Percentiles rank a stretch among this genome's conserved stretches.
These are phyloP conservation scores for Orthonyx spaldingii DNA, from an alignment of 2,113 vertebrate genomes.

Conservation along the genomic window DNA sequence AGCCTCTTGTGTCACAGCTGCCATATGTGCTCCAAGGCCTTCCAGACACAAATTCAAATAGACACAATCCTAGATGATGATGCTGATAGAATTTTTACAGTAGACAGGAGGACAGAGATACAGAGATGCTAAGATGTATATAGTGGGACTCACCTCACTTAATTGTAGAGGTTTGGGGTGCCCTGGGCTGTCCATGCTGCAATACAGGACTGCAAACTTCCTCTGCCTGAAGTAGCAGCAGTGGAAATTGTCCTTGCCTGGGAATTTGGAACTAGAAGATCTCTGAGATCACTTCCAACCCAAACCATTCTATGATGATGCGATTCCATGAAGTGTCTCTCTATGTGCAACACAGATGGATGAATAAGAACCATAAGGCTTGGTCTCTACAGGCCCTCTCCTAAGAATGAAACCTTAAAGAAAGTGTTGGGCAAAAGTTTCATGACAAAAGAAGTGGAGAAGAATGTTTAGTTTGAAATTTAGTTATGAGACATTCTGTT, in stretches of 20 bases:
- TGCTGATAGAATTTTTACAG: not conserved
- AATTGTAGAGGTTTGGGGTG: not conserved
- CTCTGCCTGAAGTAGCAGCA: not conserved
- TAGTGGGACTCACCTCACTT: not conserved
- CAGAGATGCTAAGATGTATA: not conserved
- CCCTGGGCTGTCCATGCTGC: not conserved
- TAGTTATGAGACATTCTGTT: not conserved
- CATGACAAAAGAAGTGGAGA: not conserved
- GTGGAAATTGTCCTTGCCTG: not conserved
- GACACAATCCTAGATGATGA: not conserved
- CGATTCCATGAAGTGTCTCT: not conserved
- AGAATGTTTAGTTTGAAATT: not conserved
- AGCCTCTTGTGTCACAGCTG: not conserved
- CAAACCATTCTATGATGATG: not conserved
- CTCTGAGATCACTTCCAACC: not conserved
- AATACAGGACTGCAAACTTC: not conserved
- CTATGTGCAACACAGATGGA: not conserved
- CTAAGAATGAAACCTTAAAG: not conserved
- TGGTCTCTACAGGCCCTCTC: not conserved
- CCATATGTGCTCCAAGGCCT: not conserved
- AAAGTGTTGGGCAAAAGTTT: not conserved
- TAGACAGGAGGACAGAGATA: not conserved
- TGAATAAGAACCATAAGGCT: not conserved
- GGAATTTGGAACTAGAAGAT: not conserved
- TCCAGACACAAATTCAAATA: not conserved